phyloP scores from a whole-genome alignment of 2,113 vertebrate species.

The Leucosticte australis region DNA sequence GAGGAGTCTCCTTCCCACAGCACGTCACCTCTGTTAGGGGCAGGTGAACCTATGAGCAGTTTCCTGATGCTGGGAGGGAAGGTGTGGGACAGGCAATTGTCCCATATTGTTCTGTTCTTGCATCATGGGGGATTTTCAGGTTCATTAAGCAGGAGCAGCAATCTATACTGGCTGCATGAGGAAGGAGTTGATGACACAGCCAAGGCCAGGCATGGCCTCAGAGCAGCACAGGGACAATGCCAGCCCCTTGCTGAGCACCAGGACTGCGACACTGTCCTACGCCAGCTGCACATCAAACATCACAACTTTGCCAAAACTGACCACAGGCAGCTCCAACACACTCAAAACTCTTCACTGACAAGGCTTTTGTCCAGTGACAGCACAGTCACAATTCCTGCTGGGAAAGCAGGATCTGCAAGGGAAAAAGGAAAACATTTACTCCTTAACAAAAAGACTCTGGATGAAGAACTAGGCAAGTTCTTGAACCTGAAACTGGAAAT shows the following conservation, averaged over 20 bases:
- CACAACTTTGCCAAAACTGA: not conserved
- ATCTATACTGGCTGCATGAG: not conserved
- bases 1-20: not conserved
- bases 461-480: not conserved
- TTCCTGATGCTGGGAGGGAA: not conserved
- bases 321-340: not conserved
- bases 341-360: not conserved
- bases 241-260: not conserved
- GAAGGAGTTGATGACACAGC: not conserved
- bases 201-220: not conserved
- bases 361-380: fast-evolving
- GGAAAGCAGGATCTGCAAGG: not conserved
- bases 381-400: not conserved
- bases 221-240: not conserved
- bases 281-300: not conserved
- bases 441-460: not conserved
- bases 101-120: not conserved
- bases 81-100: not conserved
- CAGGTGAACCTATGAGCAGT: not conserved
- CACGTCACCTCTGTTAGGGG: not conserved
- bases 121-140: not conserved
- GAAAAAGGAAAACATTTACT: not conserved
- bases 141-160: not conserved
- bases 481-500: not conserved
- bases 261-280: not conserved